Conservation (phyloP, 2,888 invertebrate genomes). For the Craniophora ligustri region DNA sequence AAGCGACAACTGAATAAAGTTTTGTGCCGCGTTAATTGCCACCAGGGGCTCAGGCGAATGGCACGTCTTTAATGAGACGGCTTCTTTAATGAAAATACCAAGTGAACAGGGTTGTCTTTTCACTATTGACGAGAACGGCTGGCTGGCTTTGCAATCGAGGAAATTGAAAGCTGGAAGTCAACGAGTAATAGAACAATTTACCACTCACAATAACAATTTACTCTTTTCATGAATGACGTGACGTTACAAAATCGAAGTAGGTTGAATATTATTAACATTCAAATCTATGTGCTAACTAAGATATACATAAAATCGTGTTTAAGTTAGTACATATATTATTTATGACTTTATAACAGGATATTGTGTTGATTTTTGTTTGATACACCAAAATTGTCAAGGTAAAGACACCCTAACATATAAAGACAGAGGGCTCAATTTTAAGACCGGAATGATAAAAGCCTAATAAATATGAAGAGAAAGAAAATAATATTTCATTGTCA, state of each 20-base stretch:
- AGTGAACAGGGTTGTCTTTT: constrained; percentile 68
- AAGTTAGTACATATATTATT: too few relatives aligned
- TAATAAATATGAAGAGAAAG: constrained; percentile 17
- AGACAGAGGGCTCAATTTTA: constrained; percentile 28
- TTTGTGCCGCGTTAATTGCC: constrained; percentile 82
- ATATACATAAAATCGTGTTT: too few relatives aligned
- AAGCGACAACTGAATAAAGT: constrained; percentile 80
- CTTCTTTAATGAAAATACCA: constrained; percentile 85
- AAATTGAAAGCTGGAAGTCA: constrained; percentile 52
- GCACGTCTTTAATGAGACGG: constrained; percentile 84
- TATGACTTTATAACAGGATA: too few relatives aligned
- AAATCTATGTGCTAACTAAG: too few relatives aligned
- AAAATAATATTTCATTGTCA: too few relatives aligned
- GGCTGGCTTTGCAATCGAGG: constrained; percentile 50
- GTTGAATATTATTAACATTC: too few relatives aligned
- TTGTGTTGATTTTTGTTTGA: too few relatives aligned
- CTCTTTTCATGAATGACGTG: too few relatives aligned
- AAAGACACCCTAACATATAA: constrained; percentile 10
- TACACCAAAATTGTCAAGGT: too few relatives aligned
- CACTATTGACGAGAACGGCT: constrained; percentile 49
- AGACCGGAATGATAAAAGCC: constrained; percentile 32
- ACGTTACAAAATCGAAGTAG: too few relatives aligned
- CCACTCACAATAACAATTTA: too few relatives aligned
- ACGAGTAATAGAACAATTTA: constrained; percentile 15
- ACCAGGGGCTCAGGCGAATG: constrained; percentile 71